phyloP scores from a whole-genome alignment of 2,113 vertebrate species.

The Eudyptes chrysolophus region DNA sequence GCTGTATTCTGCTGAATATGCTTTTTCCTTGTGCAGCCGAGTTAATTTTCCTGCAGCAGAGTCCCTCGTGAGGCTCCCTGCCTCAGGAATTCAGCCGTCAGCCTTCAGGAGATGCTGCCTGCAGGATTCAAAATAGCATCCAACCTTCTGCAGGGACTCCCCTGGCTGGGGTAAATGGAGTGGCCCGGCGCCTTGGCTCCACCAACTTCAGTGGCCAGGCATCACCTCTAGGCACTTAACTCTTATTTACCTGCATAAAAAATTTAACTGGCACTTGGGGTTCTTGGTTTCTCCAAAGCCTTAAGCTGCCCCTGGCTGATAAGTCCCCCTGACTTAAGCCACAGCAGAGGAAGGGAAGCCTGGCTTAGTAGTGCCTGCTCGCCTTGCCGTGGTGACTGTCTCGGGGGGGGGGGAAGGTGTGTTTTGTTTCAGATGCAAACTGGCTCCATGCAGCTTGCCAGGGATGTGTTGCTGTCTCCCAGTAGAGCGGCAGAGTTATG shows the following conservation, averaged over 20 bases:
- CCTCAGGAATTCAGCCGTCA: not conserved
- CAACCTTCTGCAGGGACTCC: not conserved
- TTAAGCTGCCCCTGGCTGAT: not conserved
- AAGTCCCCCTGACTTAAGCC: not conserved
- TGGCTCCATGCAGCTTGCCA: not conserved
- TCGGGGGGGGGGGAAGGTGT: rapidly evolving
- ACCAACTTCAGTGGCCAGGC: not conserved
- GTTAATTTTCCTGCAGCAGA: not conserved
- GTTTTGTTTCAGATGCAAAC: not conserved
- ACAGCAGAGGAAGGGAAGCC: not conserved
- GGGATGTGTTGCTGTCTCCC: not conserved
- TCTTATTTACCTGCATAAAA: not conserved
- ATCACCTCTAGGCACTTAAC: not conserved
- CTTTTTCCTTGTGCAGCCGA: not conserved
- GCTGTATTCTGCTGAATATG: not conserved
- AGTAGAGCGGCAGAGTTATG: rapidly evolving
- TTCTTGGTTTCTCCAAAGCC: not conserved
- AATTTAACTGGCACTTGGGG: not conserved
- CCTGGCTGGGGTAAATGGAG: not conserved
- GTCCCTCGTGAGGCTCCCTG: not conserved
- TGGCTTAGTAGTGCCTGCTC: not conserved
- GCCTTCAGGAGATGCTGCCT: not conserved
- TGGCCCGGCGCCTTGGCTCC: not conserved
- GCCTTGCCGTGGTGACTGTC: not conserved
- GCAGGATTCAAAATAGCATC: not conserved